Conservation (phyloP, 2,888 invertebrate genomes). For the Linnaemya tessellans region DNA sequence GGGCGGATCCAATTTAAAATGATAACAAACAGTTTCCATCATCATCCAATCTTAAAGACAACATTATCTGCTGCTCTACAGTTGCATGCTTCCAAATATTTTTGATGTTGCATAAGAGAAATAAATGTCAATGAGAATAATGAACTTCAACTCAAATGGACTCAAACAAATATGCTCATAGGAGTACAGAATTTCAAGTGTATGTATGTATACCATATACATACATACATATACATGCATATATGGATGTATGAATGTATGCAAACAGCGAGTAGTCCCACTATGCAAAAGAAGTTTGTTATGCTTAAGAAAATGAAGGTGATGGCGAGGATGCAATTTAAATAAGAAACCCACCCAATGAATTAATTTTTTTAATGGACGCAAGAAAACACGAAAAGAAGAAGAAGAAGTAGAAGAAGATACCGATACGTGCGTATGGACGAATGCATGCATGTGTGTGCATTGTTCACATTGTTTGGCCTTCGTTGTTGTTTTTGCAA, state of each 20-base stretch:
- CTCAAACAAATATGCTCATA: not conserved
- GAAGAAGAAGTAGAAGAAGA: not conserved
- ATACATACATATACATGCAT: not conserved
- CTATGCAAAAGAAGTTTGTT: too few species aligned
- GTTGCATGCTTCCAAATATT: too few species aligned
- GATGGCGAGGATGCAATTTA: slow-evolving; percentile 16
- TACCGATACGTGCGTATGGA: not conserved
- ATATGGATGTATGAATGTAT: slow-evolving; percentile 11
- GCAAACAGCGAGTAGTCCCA: not conserved
- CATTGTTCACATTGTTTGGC: too few species aligned
- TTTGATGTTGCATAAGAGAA: too few species aligned
- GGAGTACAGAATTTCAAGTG: too few species aligned
- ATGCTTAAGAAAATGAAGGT: slow-evolving; percentile 5
- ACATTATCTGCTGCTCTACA: too few species aligned
- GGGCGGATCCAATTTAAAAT: too few species aligned
- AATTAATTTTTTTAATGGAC: slow-evolving; percentile 47
- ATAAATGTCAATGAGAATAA: too few species aligned
- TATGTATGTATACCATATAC: too few species aligned
- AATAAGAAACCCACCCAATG: slow-evolving; percentile 30
- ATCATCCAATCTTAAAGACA: too few species aligned
- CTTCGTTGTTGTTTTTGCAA: slow-evolving; percentile 18
- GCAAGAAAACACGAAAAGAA: not conserved
- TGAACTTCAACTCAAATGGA: too few species aligned
- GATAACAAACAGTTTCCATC: too few species aligned
- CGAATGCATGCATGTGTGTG: not conserved